Conservation (phyloP, 2,888 invertebrate genomes). For the Notodonta dromedarius region DNA sequence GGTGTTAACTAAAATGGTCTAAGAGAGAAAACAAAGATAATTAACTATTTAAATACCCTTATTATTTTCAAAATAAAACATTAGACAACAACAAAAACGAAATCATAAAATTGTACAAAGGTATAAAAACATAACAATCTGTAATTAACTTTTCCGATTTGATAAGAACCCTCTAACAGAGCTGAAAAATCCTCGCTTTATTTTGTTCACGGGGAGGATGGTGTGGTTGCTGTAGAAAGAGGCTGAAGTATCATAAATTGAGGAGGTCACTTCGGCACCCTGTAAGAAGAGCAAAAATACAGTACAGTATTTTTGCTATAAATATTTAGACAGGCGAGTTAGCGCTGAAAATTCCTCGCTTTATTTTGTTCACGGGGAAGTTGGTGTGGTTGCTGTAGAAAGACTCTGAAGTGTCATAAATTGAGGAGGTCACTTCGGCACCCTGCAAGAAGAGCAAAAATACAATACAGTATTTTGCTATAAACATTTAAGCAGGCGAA, state of each 20-base stretch:
- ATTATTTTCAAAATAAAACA: conserved; percentile 16
- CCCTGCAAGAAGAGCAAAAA: too few species aligned
- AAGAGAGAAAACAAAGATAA: neutral
- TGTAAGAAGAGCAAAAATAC: conserved; percentile 36
- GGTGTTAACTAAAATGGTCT: too few species aligned
- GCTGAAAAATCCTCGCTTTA: conserved; percentile 66
- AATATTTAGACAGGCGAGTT: neutral
- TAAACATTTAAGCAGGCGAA: too few species aligned
- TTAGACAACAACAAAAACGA: conserved; percentile 23
- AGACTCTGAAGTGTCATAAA: too few species aligned
- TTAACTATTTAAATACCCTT: conserved; percentile 20
- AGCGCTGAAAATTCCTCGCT: too few species aligned
- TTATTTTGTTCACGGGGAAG: too few species aligned
- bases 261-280: conserved; percentile 69
- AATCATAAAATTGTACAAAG: conserved; percentile 4
- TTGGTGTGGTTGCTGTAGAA: too few species aligned
- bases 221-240: conserved; percentile 74
- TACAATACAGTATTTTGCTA: too few species aligned
- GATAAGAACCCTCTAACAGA: conserved; percentile 66
- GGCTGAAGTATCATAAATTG: conserved; percentile 70
- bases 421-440: too few species aligned
- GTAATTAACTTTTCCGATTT: conserved; percentile 50
- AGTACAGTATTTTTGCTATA: neutral
- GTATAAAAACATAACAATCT: conserved; percentile 13
- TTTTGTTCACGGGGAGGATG: conserved; percentile 56